These are phyloP conservation scores for Nymphalis io DNA, from an alignment of 1,140 invertebrate genomes.

Conservation along the genomic window DNA sequence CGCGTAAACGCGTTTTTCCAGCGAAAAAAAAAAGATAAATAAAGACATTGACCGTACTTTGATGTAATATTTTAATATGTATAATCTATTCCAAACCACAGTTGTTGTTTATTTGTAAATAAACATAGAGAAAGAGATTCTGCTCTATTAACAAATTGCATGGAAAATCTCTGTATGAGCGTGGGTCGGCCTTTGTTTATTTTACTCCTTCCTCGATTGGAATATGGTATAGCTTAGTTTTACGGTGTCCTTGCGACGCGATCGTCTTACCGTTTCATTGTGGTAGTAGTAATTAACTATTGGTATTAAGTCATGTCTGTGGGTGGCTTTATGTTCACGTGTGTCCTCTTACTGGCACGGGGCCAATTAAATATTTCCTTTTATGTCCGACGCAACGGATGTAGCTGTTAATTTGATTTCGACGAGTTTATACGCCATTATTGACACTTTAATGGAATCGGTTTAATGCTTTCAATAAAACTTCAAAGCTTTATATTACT, in stretches of 20 bases:
- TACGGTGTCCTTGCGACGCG: too few species aligned
- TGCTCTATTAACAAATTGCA: too few species aligned
- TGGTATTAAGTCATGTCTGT: background rate
- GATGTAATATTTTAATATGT: too few species aligned
- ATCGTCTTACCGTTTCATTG: background rate
- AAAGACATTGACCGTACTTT: background rate
- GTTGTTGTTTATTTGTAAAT: too few species aligned
- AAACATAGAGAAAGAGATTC: too few species aligned
- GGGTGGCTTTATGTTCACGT: conserved; percentile 12
- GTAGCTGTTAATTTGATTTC: conserved; percentile 29
- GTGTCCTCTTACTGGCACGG: conserved; percentile 13
- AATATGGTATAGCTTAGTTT: too few species aligned
- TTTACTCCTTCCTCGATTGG: too few species aligned
- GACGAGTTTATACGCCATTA: conserved; percentile 30
- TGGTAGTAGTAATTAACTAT: background rate
- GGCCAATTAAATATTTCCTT: conserved; percentile 34
- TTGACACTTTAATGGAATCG: conserved; percentile 25
- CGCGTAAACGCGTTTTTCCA: too few species aligned
- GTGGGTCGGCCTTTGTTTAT: too few species aligned
- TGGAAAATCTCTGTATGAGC: too few species aligned
- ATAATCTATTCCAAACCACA: too few species aligned
- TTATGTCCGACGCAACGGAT: conserved; percentile 33
- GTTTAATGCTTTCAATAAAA: conserved; percentile 9
- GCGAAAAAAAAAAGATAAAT: too few species aligned
- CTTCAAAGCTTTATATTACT: conserved; percentile 22